Evolutionary conservation across 1,140 invertebrate species (phyloP), one percentile per base, ranked within the genome.

Genomic region (Drosophila setifemur): DNA sequence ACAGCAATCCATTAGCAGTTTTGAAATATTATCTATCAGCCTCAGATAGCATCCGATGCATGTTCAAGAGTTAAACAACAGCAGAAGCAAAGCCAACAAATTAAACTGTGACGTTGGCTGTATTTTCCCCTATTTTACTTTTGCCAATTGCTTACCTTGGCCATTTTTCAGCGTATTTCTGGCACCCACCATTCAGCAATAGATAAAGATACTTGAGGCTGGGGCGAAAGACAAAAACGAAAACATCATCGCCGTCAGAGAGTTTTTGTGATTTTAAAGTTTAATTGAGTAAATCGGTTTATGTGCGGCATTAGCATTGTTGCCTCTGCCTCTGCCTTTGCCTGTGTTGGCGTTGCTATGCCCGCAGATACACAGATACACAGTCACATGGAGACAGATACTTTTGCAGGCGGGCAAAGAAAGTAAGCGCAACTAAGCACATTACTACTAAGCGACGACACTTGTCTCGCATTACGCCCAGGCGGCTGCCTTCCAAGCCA

Each of bases 221-320:
- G 35, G 14, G 14, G 11, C 11, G 4, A 37, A 37, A 18, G 16
- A 45, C 35, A 12, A 25, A 44, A 70, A 52, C 21, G 18, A 40
- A 48, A 57, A 54, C 31, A 54, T 66, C 43, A 45, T 42, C 16
- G 26, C 39, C 43, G 19, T 25, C 8, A 40, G 29, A 12, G 18
- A 35, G 9, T 58, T 66, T 72, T 54, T 82, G 74, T 75, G 53
- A 74, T 86, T 79, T 85, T 60, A 33, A 63, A 52, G 53, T 79
- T 69, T 85, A 85, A 85, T 85, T 85, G 79, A 86, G 79, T 86
- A 79, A 85, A 85, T 79, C 79, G 79, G 79, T 86, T 85, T 85
- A 85, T 72, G 75, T 72, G 70, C 43, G 69, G 73, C 78, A 78
- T 83, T 85, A 74, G 74, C 73, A 54, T 71, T 74, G 58, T 37